A percentile compares a stretch with the other conserved stretches of the same genome.
Evolutionary conservation across 2,888 invertebrate species (phyloP).

Genomic region (Nomada lathburiana): DNA sequence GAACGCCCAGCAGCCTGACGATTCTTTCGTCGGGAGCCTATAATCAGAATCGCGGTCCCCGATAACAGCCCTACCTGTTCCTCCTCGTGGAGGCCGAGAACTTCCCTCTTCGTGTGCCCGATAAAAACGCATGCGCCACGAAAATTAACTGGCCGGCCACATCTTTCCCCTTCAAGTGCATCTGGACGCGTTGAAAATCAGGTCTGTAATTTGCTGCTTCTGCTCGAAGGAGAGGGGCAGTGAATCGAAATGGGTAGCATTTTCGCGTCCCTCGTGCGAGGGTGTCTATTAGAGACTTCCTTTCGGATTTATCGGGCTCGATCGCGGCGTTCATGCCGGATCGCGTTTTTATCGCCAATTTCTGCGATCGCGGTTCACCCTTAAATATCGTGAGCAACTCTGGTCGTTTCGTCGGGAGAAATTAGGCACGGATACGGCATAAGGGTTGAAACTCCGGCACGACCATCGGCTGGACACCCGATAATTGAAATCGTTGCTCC

Average conservation of each 20-base stretch:
- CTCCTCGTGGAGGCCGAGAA: neutral
- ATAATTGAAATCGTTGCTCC: neutral
- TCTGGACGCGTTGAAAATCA: neutral
- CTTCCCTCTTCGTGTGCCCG: neutral
- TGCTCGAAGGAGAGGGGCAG: neutral
- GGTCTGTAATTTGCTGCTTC: slow-evolving; percentile 6
- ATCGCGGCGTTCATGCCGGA: neutral
- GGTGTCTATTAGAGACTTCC: slow-evolving; percentile 6
- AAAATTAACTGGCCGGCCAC: neutral
- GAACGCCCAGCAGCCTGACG: slow-evolving; percentile 24
- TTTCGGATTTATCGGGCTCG: neutral
- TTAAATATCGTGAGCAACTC: too few relatives aligned
- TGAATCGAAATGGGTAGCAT: slow-evolving; percentile 2
- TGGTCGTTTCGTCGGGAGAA: neutral
- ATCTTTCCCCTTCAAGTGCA: neutral
- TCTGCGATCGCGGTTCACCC: neutral
- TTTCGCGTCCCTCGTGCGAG: neutral
- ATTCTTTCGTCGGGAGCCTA: slow-evolving; percentile 31
- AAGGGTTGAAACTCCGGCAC: too few relatives aligned
- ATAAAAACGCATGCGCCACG: neutral
- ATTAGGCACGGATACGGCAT: too few relatives aligned
- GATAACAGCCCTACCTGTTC: slow-evolving; percentile 13
- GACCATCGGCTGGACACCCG: neutral
- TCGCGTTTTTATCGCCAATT: neutral
- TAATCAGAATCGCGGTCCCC: slow-evolving; percentile 43